Percentiles rank a stretch among this genome's conserved stretches.
These are phyloP conservation scores for Dasysyrphus albostriatus DNA, from an alignment of 2,888 invertebrate genomes.

Conservation along the genomic window DNA sequence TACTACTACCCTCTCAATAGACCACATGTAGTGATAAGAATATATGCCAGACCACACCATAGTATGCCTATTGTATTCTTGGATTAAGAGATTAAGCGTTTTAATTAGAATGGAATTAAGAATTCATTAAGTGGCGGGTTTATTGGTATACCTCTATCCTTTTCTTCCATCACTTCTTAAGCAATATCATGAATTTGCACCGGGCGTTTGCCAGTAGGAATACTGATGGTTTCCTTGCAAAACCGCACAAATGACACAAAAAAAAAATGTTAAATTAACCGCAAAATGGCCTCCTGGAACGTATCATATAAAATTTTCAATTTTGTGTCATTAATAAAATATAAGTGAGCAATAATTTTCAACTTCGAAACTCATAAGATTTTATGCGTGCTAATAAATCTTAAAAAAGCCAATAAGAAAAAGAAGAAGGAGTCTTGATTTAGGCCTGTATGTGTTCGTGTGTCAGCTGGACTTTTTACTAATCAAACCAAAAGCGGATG, in stretches of 20 bases:
- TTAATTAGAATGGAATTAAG: constrained; percentile 73
- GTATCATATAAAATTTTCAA: constrained; percentile 72
- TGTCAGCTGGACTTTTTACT: constrained; percentile 61
- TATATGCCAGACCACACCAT: not conserved
- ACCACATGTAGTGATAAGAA: not conserved
- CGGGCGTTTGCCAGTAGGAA: not conserved
- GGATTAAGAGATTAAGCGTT: constrained; percentile 67
- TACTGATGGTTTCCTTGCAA: not conserved
- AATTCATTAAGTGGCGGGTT: constrained; percentile 61
- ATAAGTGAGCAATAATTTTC: constrained; percentile 75
- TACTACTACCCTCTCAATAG: not conserved
- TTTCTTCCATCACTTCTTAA: not conserved
- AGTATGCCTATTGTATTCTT: constrained; percentile 22
- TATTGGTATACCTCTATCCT: not conserved
- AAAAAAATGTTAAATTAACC: constrained; percentile 32
- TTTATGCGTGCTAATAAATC: constrained; percentile 70
- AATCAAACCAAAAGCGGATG: constrained; percentile 43
- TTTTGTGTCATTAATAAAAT: constrained; percentile 75
- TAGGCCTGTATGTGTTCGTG: constrained; percentile 1
- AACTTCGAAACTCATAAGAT: constrained; percentile 70
- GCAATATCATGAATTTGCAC: not conserved
- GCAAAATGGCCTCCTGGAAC: constrained; percentile 62
- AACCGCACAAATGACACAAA: not conserved
- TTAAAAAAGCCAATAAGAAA: not conserved
- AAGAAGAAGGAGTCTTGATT: constrained; percentile 1